Conservation (phyloP, 2,113 vertebrate species). For the Grammomys dolichurus region DNA sequence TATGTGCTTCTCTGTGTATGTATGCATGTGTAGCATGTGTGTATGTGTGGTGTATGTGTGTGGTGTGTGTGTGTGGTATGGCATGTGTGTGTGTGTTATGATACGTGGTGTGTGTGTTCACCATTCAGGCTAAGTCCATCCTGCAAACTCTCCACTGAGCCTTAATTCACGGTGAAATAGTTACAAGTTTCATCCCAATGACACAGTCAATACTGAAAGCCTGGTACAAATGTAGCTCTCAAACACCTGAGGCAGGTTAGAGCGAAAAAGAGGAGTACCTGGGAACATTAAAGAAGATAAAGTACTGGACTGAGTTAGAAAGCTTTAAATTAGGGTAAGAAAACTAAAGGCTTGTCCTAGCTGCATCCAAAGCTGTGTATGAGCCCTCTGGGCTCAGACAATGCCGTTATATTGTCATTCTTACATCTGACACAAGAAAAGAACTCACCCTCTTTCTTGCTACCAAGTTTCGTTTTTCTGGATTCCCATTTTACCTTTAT, state of each 20-base stretch:
- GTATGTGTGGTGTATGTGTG: not conserved
- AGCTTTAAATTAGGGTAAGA: slow-evolving; percentile 52
- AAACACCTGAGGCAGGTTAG: slow-evolving; percentile 45
- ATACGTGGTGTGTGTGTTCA: not conserved
- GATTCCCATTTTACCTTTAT: slow-evolving; percentile 11
- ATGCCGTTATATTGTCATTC: slow-evolving; percentile 29
- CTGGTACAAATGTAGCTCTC: slow-evolving; percentile 39
- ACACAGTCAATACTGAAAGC: slow-evolving; percentile 62
- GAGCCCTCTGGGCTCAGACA: not conserved
- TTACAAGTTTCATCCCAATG: slow-evolving; percentile 44
- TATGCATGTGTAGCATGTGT: not conserved
- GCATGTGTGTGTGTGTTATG: too few species aligned
- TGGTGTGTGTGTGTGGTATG: not conserved
- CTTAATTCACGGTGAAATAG: slow-evolving; percentile 36
- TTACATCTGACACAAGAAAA: not conserved
- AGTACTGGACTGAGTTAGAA: not conserved
- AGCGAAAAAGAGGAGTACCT: slow-evolving; percentile 37
- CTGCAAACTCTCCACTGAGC: not conserved
- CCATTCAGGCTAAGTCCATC: slow-evolving; percentile 29
- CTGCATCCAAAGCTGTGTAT: not conserved
- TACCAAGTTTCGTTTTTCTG: slow-evolving; percentile 19
- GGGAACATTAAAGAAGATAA: slow-evolving; percentile 61
- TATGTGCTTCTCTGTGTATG: not conserved
- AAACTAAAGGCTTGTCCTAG: not conserved
- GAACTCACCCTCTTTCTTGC: slow-evolving; percentile 15